Percentiles rank a stretch among this genome's conserved stretches.
These are phyloP conservation scores for Conus ventricosus DNA, from an alignment of 1,140 invertebrate genomes.

Conservation along the genomic window DNA sequence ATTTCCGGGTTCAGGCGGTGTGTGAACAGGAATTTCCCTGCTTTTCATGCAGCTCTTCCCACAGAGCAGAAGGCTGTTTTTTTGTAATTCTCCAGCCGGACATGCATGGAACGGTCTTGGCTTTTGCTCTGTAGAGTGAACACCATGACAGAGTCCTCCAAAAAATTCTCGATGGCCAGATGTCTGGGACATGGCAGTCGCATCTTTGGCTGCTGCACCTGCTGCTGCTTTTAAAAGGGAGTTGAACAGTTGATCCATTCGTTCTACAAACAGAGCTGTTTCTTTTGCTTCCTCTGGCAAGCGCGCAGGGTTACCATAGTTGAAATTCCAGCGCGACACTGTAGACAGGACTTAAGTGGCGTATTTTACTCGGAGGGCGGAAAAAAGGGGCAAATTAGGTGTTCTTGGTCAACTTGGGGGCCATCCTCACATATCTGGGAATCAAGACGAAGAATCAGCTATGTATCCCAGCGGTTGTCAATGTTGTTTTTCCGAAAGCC, in stretches of 20 bases:
- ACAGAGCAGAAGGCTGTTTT: neutral
- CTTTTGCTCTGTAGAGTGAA: neutral
- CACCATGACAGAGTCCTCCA: neutral
- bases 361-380: neutral
- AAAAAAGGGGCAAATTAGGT: neutral
- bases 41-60: neutral
- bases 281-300: neutral
- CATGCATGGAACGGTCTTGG: neutral
- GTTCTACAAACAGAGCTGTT: constrained; percentile 8
- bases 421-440: neutral
- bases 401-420: neutral
- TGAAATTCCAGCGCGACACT: constrained; percentile 6
- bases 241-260: constrained; percentile 19
- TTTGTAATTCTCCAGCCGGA: neutral
- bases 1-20: constrained; percentile 25
- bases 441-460: neutral
- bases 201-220: constrained; percentile 2
- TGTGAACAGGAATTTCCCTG: constrained; percentile 16
- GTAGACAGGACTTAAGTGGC: constrained; percentile 12
- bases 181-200: neutral
- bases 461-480: neutral
- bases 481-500: neutral
- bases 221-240: neutral
- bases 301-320: constrained; percentile 2
- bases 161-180: neutral